Evolutionary conservation across 2,113 vertebrate genomes (phyloP), one percentile per base, ranked within the genome.

Genomic region (Gadus chalcogrammus): DNA sequence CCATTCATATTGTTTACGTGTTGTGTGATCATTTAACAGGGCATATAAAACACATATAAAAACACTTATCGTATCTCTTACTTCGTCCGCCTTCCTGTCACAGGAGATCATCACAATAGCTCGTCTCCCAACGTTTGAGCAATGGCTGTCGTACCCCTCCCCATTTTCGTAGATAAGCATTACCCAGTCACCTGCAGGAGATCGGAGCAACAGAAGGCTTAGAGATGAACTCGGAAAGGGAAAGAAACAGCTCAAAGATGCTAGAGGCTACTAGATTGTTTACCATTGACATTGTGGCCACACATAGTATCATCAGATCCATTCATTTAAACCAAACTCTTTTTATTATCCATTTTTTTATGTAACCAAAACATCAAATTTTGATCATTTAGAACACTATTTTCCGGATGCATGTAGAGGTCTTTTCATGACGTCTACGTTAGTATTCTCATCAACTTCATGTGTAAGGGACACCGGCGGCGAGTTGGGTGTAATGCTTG

Each of bases 41-140:
- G 12, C 42, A 48, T 9, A 48, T 6, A 11, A 42, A 42, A 42
- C 6, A 11, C 38, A 42, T 58, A 17, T 5, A 58, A n/a, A 58
- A 48, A 48, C 42, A 48, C 42, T 15, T 9, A 24, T 24, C 24
- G 31, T 38, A 59, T 35, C 0, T 67, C 79, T 82, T 83, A 99
- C 97, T 89, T 73, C 75, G 0, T 81, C 78, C 0, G 77, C 81
- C 42, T 89, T 89, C 65, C 79, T 90, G 78, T 91, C 90, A 83
- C 97, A 99, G 64, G 93, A 96, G 85, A 99, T 96, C 95, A 98
- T 96, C 75, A 99, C 77, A 35, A 94, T 89, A 42, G 95, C 95
- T 67, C 82, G 94, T 22, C 96, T 94, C 6, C 73, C 73, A 82
- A 95, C 94, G 3, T 73, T 62, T 20, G 78, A 82, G 74, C 97